Evolutionary conservation across 1,140 invertebrate species (phyloP).

Genomic region (Psilanteris sp.): DNA sequence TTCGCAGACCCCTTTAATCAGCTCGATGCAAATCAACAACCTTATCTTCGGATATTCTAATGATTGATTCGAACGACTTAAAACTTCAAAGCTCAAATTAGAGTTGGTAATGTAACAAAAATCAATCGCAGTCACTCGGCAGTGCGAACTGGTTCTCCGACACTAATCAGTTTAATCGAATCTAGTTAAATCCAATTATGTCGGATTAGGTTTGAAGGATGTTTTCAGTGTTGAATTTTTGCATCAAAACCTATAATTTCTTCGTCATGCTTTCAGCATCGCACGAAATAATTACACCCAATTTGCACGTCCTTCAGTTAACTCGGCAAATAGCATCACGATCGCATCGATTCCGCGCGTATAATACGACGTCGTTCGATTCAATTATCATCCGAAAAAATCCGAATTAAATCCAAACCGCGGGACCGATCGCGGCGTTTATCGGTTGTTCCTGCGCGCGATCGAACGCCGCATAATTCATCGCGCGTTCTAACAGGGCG

Average conservation of each 20-base stretch:
- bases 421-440: no score
- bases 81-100: no score
- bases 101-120: no score
- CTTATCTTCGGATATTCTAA: no score
- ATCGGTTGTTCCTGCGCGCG: not conserved
- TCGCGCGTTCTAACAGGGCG: conserved; percentile 35
- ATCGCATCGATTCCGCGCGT: no score
- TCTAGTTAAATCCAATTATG: conserved; percentile 42
- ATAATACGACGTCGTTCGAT: no score
- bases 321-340: not conserved
- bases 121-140: not conserved
- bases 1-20: no score
- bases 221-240: conserved; percentile 5
- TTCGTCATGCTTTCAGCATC: not conserved
- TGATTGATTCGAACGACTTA: no score
- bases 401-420: no score
- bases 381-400: no score
- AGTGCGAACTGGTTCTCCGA: conserved; percentile 15
- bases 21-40: no score
- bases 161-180: conserved; percentile 12
- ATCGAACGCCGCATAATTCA: conserved; percentile 32
- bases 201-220: conserved; percentile 30
- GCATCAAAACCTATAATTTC: conserved; percentile 7
- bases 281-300: not conserved
- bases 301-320: conserved; percentile 4